Percentiles rank a stretch among this genome's conserved stretches.
phyloP scores from a whole-genome alignment of 53 echinoderm and acorn worm genomes.

The Zoroaster sp. region DNA sequence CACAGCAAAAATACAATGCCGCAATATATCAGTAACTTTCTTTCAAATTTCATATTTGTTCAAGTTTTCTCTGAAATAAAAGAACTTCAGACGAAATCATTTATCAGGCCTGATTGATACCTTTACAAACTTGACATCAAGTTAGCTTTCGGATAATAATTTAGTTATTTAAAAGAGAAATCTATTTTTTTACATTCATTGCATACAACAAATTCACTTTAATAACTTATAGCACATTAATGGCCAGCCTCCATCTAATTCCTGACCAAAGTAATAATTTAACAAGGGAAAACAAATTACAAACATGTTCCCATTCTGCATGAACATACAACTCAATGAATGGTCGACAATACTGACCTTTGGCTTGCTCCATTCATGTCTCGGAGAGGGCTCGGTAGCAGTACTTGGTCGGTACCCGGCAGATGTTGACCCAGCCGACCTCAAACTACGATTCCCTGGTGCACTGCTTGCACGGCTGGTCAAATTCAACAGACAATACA shows the following conservation, averaged over 20 bases:
- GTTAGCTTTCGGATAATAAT: too few species aligned
- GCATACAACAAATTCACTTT: background rate
- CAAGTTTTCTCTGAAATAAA: too few species aligned
- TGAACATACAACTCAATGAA: background rate
- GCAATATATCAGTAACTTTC: too few species aligned
- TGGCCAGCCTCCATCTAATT: background rate
- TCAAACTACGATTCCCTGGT: slow-evolving; percentile 68
- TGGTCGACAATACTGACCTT: background rate
- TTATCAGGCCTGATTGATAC: too few species aligned
- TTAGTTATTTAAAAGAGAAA: too few species aligned
- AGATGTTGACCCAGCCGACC: slow-evolving; percentile 80
- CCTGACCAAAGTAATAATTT: background rate
- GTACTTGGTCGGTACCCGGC: slow-evolving; percentile 79
- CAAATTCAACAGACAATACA: background rate
- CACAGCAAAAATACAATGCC: too few species aligned
- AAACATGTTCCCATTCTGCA: background rate
- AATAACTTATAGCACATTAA: background rate
- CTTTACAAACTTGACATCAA: too few species aligned
- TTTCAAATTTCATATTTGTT: too few species aligned
- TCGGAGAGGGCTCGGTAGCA: slow-evolving; percentile 47
- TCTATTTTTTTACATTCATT: too few species aligned
- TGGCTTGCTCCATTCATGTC: slow-evolving; percentile 56
- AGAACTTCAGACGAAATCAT: too few species aligned
- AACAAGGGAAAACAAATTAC: background rate
- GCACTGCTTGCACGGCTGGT: slow-evolving; percentile 75